Evolutionary conservation across 2,888 invertebrate species (phyloP).

Genomic region (Stenolophus ochropezus): DNA sequence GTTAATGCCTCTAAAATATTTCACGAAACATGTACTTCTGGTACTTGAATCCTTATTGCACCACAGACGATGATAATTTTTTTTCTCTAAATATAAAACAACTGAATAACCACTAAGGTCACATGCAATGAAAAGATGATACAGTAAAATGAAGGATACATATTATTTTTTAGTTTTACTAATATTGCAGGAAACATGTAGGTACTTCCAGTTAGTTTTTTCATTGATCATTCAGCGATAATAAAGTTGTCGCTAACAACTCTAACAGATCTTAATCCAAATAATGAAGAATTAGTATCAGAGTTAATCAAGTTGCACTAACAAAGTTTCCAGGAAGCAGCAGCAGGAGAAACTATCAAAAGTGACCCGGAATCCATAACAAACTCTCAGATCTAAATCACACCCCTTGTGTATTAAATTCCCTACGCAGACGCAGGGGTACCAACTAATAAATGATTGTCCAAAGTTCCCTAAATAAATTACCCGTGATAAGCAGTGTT

Average conservation of each 20-base stretch:
- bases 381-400: conserved; percentile 33
- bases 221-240: conserved; percentile 10
- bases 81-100: too few species aligned
- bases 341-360: not conserved
- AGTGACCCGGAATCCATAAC: conserved; percentile 34
- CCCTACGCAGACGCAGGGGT: conserved; percentile 10
- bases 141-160: too few species aligned
- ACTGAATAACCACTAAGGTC: too few species aligned
- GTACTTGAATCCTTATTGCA: too few species aligned
- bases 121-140: too few species aligned
- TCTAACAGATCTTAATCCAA: conserved; percentile 7
- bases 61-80: too few species aligned
- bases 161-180: too few species aligned
- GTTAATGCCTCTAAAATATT: too few species aligned
- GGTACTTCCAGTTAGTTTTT: not conserved
- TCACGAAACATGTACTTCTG: too few species aligned
- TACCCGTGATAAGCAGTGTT: conserved; percentile 46
- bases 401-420: conserved; percentile 42
- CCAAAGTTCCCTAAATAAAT: conserved; percentile 56
- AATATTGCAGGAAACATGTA: too few species aligned
- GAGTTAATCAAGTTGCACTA: conserved; percentile 17
- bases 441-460: conserved; percentile 52
- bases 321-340: conserved; percentile 28
- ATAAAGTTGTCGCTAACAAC: conserved; percentile 1
- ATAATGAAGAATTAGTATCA: conserved; percentile 33